Evolutionary conservation across 2,113 vertebrate genomes (phyloP).

Genomic region (Psilopogon haemacephalus): DNA sequence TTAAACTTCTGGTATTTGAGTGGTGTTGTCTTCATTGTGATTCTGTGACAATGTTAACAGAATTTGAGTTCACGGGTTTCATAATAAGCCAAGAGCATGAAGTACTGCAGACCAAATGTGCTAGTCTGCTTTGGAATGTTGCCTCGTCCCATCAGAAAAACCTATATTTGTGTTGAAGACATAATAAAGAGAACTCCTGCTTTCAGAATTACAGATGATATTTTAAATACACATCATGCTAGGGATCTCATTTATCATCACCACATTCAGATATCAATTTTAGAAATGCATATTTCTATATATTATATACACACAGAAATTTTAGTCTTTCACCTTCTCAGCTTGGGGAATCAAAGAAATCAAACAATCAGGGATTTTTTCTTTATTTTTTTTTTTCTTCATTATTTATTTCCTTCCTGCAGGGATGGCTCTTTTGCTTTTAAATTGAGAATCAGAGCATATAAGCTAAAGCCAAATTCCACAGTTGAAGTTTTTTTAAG

Average conservation of each 20-base stretch:
- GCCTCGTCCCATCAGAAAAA: conserved; percentile 23
- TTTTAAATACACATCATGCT: conserved; percentile 2
- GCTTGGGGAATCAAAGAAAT: neutral
- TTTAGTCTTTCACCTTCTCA: neutral
- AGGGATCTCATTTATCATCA: neutral
- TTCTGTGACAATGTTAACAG: neutral
- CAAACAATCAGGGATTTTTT: neutral
- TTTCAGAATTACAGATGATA: neutral
- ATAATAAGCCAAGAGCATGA: conserved; percentile 33
- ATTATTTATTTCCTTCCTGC: neutral
- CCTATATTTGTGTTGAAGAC: conserved; percentile 24
- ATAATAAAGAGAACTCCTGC: conserved; percentile 15
- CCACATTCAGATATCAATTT: neutral
- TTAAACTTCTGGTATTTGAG: neutral
- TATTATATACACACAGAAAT: neutral
- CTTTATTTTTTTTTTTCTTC: neutral
- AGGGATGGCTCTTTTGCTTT: neutral
- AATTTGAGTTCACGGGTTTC: conserved; percentile 34
- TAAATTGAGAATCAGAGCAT: neutral
- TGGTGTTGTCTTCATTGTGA: neutral
- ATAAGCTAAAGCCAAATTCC: neutral
- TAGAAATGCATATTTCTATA: neutral
- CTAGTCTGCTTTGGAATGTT: conserved; percentile 48
- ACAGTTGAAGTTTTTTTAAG: neutral
- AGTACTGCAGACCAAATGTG: conserved; percentile 22